phyloP scores from a whole-genome alignment of 2,888 invertebrate genomes.

The Eristalis intricaria region DNA sequence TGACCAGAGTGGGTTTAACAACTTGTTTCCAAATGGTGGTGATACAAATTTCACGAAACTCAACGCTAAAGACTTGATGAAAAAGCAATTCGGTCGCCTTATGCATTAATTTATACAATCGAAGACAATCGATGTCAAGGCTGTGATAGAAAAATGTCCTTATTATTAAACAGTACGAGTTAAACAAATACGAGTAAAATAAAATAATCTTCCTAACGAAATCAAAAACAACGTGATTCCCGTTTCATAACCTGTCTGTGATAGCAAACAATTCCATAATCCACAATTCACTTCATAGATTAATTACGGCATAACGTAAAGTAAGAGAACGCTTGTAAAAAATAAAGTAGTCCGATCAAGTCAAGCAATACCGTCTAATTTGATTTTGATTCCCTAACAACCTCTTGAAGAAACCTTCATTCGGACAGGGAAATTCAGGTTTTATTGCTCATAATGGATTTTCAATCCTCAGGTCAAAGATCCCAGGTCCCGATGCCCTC shows the following conservation, averaged over 20 bases:
- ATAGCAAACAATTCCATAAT: background rate
- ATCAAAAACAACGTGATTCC: too few species aligned
- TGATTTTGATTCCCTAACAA: constrained; percentile 27
- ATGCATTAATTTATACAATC: too few species aligned
- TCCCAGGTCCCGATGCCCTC: constrained; percentile 62
- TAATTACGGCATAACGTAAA: background rate
- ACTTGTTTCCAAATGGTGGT: too few species aligned
- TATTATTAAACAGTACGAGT: background rate
- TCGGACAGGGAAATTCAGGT: constrained; percentile 52
- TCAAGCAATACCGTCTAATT: constrained; percentile 20
- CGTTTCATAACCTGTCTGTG: background rate
- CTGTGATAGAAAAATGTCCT: too few species aligned
- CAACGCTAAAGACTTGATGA: too few species aligned
- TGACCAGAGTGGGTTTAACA: too few species aligned
- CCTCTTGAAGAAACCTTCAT: constrained; percentile 10
- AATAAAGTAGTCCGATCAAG: constrained; percentile 24
- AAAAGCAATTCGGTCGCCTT: too few species aligned
- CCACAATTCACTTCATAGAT: constrained; percentile 21
- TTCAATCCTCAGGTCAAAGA: constrained; percentile 67
- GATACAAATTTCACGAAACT: too few species aligned
- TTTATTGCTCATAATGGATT: constrained; percentile 57
- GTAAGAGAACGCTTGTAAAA: background rate
- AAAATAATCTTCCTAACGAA: background rate
- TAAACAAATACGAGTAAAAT: background rate
- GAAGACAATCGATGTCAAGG: too few species aligned